Evolutionary conservation across 2,113 vertebrate species (phyloP), one percentile per base, ranked within the genome.

Genomic region (Tapirus terrestris): DNA sequence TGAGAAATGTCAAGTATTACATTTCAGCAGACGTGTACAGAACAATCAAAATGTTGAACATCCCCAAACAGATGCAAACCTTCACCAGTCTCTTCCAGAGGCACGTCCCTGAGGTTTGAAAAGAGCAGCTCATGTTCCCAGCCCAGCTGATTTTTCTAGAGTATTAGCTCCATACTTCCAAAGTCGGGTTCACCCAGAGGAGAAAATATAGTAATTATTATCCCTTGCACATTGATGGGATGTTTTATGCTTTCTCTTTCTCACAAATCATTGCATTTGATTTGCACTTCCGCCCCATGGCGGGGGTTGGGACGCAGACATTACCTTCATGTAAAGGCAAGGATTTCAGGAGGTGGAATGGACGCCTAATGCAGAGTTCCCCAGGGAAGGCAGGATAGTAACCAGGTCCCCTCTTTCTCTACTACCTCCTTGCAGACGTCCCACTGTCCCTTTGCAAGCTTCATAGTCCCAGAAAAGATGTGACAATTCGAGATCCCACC

Each of bases 1-100:
- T 2, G 16, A 97, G 97, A 97, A 98, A 98, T 97, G 96, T 98
- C 96, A 98, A 97, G 87, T 91, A 92, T 94, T 94, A 87, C 96
- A 95, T 96, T 96, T 98, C 70, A n/a, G 91, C 11, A 1, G 91
- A 94, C 12, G 2, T 72, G 91, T 68, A 48, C 67, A 51, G 96
- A 96, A 88, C 79, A 93, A 92, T 95, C 86, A 94, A 93, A 96
- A 94, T 63, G 94, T 36, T 84, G 94, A 89, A 45, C 77, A 82
- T 91, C 93, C 72, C 82, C 85, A 94, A 81, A 83, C 67, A 95
- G 96, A 92, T 61, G 56, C 73, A 84, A 79, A 90, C 83, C 95
- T 95, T 96, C 92, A 67, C 94, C 82, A 29, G 83, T 68, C 63
- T 96, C 92, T 89, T 95, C 58, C 83, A 63, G 85, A 96, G 65